Evolutionary conservation across 2,888 invertebrate genomes (phyloP).

Genomic region (Phyllotreta cruciferae): DNA sequence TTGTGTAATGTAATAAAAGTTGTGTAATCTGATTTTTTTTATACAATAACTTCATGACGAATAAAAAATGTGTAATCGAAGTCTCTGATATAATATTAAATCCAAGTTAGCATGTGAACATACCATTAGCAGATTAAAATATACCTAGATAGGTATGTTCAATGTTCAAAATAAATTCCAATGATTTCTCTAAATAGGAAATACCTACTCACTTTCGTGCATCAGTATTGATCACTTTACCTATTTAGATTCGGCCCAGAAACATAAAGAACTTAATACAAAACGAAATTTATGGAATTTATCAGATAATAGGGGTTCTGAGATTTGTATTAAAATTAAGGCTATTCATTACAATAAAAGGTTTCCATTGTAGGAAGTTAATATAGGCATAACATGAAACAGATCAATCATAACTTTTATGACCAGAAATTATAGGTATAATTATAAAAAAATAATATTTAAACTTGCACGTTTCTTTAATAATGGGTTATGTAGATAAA

Average conservation of each 20-base stretch:
- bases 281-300: constrained; percentile 22
- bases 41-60: too few relatives aligned
- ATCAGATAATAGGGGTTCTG: constrained; percentile 23
- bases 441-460: constrained; percentile 10
- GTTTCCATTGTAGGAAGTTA: constrained; percentile 18
- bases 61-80: too few relatives aligned
- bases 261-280: constrained; percentile 19
- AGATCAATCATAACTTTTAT: constrained; percentile 17
- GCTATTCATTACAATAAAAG: constrained; percentile 26
- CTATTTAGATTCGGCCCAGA: constrained; percentile 17
- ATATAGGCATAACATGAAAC: constrained; percentile 17
- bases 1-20: too few relatives aligned
- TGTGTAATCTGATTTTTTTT: too few relatives aligned
- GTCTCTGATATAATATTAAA: too few relatives aligned
- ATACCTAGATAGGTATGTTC: too few relatives aligned
- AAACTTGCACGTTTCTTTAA: background rate
- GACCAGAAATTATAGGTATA: background rate
- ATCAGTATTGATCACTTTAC: constrained; percentile 18
- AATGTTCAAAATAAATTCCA: too few relatives aligned
- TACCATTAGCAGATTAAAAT: too few relatives aligned
- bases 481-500: too few relatives aligned
- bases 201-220: constrained; percentile 6
- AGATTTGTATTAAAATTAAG: constrained; percentile 24
- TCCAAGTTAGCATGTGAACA: too few relatives aligned
- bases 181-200: background rate